These are phyloP conservation scores for Muricea muricata DNA, from an alignment of 92 coral and sea anemone species.

Conservation along the genomic window DNA sequence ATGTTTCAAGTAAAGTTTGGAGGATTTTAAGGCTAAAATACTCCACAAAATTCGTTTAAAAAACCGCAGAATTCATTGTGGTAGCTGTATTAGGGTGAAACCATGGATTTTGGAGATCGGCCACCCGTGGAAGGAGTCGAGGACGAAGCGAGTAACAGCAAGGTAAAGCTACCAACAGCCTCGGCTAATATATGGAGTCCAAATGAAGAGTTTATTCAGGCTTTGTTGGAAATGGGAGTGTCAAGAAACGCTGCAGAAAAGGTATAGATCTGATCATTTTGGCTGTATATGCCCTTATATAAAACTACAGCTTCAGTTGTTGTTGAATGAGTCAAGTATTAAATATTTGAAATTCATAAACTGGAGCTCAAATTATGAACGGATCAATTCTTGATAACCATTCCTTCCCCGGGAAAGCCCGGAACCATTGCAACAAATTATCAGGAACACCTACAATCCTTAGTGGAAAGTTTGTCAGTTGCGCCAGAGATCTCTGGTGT, in stretches of 20 bases:
- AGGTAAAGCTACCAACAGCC: neutral
- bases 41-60: neutral
- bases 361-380: too few species aligned
- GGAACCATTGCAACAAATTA: too few species aligned
- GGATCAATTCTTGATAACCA: too few species aligned
- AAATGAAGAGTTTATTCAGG: conserved; percentile 69
- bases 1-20: neutral
- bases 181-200: conserved; percentile 61
- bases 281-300: conserved; percentile 26
- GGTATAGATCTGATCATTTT: conserved; percentile 39
- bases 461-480: too few species aligned
- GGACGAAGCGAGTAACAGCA: neutral
- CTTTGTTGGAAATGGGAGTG: conserved; percentile 75
- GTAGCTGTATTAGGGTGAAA: neutral
- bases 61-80: neutral
- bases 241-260: conserved; percentile 82
- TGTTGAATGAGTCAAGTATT: too few species aligned
- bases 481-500: too few species aligned
- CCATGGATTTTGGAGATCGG: conserved; percentile 25
- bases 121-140: conserved; percentile 23
- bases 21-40: neutral
- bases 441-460: too few species aligned
- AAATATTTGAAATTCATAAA: too few species aligned
- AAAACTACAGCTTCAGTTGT: too few species aligned
- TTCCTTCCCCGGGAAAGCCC: too few species aligned